Evolutionary conservation across 2,113 vertebrate species (phyloP).

Genomic region (Parus major): DNA sequence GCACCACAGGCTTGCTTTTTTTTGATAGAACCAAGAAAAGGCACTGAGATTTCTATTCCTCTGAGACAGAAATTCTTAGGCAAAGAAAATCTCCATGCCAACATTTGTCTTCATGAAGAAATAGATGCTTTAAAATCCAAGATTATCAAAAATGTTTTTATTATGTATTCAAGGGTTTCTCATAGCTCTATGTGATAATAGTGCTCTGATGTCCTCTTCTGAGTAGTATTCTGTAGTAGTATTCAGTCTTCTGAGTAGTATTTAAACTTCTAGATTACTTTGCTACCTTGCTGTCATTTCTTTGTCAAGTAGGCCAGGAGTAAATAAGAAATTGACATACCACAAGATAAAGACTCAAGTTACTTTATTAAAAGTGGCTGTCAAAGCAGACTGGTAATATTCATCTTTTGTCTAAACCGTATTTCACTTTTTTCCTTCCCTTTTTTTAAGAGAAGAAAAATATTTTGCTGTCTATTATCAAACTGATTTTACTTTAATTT

Average conservation of each 20-base stretch:
- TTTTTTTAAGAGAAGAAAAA: background rate
- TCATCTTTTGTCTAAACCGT: background rate
- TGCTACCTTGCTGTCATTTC: background rate
- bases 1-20: background rate
- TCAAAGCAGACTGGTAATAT: background rate
- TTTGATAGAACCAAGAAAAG: background rate
- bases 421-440: background rate
- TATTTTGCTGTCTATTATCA: background rate
- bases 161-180: background rate
- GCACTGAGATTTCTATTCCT: background rate
- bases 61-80: background rate
- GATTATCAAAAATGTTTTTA: accelerated
- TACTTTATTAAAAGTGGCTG: background rate
- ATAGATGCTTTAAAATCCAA: background rate
- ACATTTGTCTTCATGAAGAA: background rate
- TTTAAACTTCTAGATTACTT: background rate
- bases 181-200: background rate
- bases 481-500: slow-evolving; percentile 13
- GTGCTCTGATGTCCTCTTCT: background rate
- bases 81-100: background rate
- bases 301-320: background rate
- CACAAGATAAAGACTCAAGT: background rate
- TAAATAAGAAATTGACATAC: background rate
- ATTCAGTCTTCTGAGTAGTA: background rate
- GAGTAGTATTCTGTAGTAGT: too few relatives aligned